Percentiles rank a stretch among this genome's conserved stretches.
Conservation (phyloP, 1,140 invertebrate species). For the Pseudomyrmex sp. region DNA sequence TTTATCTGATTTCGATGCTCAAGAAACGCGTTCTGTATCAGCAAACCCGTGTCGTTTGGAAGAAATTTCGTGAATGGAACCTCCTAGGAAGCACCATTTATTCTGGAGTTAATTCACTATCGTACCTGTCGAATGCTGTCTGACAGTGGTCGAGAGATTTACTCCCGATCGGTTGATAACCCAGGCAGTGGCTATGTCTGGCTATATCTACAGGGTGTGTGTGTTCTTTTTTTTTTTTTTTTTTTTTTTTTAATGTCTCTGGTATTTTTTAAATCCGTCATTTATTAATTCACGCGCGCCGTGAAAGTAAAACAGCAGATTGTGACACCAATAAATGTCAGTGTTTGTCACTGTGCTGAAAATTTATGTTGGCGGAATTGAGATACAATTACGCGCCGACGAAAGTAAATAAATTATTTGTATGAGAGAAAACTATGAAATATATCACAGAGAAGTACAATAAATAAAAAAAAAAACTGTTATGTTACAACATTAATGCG, state of each 20-base stretch:
- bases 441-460: neutral
- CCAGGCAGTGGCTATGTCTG: constrained; percentile 71
- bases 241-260: constrained; percentile 66
- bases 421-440: neutral
- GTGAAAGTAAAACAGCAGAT: constrained; percentile 35
- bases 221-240: no score
- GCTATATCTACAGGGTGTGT: constrained; percentile 73
- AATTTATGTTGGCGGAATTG: constrained; percentile 29
- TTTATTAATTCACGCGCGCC: constrained; percentile 59
- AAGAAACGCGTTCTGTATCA: constrained; percentile 28
- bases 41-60: constrained; percentile 28
- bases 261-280: constrained; percentile 62
- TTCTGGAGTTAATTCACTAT: constrained; percentile 76
- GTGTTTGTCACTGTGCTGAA: neutral
- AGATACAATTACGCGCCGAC: constrained; percentile 4
- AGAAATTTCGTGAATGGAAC: constrained; percentile 76
- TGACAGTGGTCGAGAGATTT: constrained; percentile 73
- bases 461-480: neutral
- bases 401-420: neutral
- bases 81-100: constrained; percentile 76
- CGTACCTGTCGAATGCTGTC: constrained; percentile 74
- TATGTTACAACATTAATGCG: neutral
- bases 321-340: constrained; percentile 60
- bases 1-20: constrained; percentile 21
- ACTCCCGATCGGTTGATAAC: constrained; percentile 76